These are phyloP conservation scores for Melitaea athalia DNA, from an alignment of 2,888 invertebrate species.

Conservation along the genomic window DNA sequence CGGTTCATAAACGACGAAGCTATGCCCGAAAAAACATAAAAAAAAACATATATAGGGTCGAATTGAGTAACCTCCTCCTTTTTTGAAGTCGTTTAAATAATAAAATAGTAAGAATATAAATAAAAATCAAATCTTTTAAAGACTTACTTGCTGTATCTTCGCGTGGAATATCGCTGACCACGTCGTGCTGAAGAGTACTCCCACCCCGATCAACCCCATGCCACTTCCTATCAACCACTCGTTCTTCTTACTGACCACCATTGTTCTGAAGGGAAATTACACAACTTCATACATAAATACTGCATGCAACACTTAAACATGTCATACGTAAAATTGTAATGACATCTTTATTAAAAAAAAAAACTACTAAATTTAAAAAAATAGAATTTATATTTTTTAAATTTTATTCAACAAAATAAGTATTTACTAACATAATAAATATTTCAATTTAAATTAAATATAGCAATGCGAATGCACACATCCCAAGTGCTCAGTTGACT, in stretches of 20 bases:
- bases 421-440: background rate
- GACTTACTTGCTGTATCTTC: slow-evolving; percentile 60
- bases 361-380: no score
- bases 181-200: slow-evolving; percentile 59
- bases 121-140: no score
- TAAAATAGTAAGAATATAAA: no score
- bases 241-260: slow-evolving; percentile 56
- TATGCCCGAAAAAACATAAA: no score
- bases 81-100: no score
- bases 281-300: background rate
- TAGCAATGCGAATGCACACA: slow-evolving; percentile 7
- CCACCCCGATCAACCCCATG: slow-evolving; percentile 53
- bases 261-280: slow-evolving; percentile 34
- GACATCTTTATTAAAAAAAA: no score
- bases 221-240: slow-evolving; percentile 64
- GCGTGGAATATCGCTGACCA: slow-evolving; percentile 64
- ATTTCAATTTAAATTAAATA: background rate
- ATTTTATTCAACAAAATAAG: no score
- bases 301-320: background rate
- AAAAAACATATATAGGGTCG: no score
- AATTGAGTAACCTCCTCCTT: no score
- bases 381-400: no score
- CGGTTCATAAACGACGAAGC: no score
- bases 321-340: no score
- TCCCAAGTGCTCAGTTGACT: background rate